phyloP scores from a whole-genome alignment of 1,140 invertebrate genomes.

The Cotesia chilonis region DNA sequence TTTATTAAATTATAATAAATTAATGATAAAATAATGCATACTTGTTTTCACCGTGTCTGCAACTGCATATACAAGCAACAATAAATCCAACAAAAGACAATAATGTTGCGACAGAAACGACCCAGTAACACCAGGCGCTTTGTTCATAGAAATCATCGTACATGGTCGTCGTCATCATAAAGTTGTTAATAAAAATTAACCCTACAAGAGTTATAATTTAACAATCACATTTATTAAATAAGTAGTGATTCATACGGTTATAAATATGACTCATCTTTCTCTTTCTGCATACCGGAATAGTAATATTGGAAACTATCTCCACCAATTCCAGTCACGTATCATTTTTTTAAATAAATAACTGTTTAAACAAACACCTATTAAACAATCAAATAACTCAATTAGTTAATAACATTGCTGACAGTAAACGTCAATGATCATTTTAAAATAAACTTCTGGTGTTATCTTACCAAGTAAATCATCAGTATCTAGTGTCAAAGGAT shows the following conservation, averaged over 20 bases:
- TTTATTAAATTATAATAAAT: no score
- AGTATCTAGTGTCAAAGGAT: no score
- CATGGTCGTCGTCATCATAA: conserved; percentile 17
- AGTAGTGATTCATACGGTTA: conserved; percentile 16
- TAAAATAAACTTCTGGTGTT: no score
- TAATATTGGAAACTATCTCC: conserved; percentile 13
- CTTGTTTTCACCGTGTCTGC: conserved; percentile 60
- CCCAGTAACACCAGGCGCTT: conserved; percentile 59
- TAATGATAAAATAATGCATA: conserved; percentile 9
- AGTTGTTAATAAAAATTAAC: conserved; percentile 12
- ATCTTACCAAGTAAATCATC: no score
- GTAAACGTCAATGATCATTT: no score
- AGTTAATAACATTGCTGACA: no score
- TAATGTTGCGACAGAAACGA: conserved; percentile 54
- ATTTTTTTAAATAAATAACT: background rate
- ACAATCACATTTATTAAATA: conserved; percentile 7
- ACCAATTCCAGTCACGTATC: conserved; percentile 8
- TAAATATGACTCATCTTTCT: conserved; percentile 13
- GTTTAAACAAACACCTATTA: no score
- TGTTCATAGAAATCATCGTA: conserved; percentile 44
- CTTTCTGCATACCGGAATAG: conserved; percentile 16
- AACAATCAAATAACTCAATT: no score
- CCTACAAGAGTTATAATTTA: conserved; percentile 14
- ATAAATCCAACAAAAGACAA: conserved; percentile 59
- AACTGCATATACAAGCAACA: conserved; percentile 62